Evolutionary conservation across 2,888 invertebrate genomes (phyloP), one percentile per base, ranked within the genome.

Genomic region (Melieria omissa): DNA sequence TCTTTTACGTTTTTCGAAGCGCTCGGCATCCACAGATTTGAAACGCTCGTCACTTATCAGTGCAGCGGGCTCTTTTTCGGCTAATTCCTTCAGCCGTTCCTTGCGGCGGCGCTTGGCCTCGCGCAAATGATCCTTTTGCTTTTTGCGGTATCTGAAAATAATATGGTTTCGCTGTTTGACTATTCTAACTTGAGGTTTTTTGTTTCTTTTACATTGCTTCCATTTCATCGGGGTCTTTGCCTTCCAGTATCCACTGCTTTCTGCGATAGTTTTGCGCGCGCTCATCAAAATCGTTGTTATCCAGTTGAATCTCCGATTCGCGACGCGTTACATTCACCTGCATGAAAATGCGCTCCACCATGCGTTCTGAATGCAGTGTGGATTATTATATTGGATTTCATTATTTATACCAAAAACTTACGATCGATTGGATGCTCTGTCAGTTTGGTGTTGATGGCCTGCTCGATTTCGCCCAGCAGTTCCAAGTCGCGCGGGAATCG

Each of bases 311-410:
- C 86, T 97, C 95, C 4, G 97, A 96, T 85, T 98, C 97, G 73
- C 98, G 91, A 76, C 95, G 93, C 0, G 97, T 93, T 45, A 98
- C 95, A 75, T 95, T 93, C 55, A 99, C 95, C 86, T 99, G 96
- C 55, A 96, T 94, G 79, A 97, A 93, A 80, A 98, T 96, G 74
- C 93, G 93, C 60, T 94, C 92, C 0, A 97, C 95, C 88, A 96
- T 94, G 79, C 92, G 92, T 82, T 97, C 97, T 94, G 14, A 60
- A 61, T 29, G 54, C 16, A 58, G 47, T 16, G 41, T 3, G 14
- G 10, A 6, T 29, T 29, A 29, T 63, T 46, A 52, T 45, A 46
- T 57, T 42, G 16, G n/a, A 8, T 52, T 29, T 46, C 5, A 47
- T 47, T 29, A 41, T 45, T 14, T 62, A 12, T 8, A 10, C 12